These are phyloP conservation scores for Dusona sp. DNA, from an alignment of 2,888 invertebrate genomes.

Conservation along the genomic window DNA sequence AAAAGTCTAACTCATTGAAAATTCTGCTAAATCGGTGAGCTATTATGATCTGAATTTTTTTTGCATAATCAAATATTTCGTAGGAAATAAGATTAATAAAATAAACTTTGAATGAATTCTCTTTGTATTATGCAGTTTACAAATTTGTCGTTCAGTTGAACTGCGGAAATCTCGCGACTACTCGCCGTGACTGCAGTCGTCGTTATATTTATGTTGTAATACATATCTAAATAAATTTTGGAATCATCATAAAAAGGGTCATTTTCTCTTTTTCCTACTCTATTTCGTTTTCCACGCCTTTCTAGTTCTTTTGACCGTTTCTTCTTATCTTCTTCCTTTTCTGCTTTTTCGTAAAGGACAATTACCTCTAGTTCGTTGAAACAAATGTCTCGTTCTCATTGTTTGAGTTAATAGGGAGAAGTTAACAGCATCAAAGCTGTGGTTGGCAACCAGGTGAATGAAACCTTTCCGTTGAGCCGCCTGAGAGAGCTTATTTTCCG, in stretches of 20 bases:
- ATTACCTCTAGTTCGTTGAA: constrained; percentile 7
- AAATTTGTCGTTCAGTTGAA: background rate
- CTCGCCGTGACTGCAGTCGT: background rate
- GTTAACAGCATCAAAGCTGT: constrained; percentile 51
- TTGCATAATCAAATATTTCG: background rate
- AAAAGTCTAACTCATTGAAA: background rate
- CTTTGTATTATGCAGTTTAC: background rate
- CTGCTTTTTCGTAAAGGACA: constrained; percentile 3
- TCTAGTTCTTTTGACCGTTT: background rate
- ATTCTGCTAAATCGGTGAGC: background rate
- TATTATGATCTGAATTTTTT: background rate
- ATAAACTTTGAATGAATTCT: background rate
- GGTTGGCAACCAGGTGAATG: constrained; percentile 39
- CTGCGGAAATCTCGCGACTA: background rate
- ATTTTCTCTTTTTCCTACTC: background rate
- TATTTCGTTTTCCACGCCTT: background rate
- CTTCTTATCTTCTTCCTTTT: background rate
- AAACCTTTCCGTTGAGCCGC: constrained; percentile 49
- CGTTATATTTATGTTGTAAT: background rate
- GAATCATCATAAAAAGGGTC: no score
- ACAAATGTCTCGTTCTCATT: constrained; percentile 8
- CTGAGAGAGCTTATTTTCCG: constrained; percentile 57
- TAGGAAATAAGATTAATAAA: background rate
- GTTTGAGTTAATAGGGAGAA: constrained; percentile 40
- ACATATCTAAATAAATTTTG: background rate